These are phyloP conservation scores for Melieria crassipennis DNA, from an alignment of 2,888 invertebrate species.

Conservation along the genomic window DNA sequence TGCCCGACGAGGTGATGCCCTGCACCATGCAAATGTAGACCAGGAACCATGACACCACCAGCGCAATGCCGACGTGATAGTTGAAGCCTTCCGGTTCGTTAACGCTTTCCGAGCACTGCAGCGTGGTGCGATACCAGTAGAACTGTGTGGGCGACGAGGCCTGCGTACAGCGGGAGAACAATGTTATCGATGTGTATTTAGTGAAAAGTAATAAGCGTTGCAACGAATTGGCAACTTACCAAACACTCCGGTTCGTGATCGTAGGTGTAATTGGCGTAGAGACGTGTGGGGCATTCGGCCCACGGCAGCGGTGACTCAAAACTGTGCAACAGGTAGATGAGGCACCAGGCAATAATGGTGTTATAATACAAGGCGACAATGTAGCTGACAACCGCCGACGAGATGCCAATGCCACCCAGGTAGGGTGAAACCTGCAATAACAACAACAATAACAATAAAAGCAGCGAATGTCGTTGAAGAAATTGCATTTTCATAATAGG, in stretches of 20 bases:
- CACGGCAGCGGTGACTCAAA: constrained; percentile 92
- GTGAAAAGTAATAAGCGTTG: neutral
- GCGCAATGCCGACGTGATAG: constrained; percentile 88
- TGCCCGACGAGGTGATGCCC: constrained; percentile 96
- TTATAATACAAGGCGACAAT: constrained; percentile 97
- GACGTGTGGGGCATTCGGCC: constrained; percentile 88
- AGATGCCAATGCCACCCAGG: constrained; percentile 89
- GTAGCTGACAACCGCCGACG: constrained; percentile 95
- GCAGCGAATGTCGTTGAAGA: constrained; percentile 8
- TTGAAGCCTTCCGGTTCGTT: constrained; percentile 88
- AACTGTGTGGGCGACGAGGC: constrained; percentile 90
- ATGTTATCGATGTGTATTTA: neutral
- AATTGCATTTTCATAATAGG: neutral
- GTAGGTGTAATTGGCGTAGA: constrained; percentile 82
- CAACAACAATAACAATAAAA: neutral
- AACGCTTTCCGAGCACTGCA: constrained; percentile 90
- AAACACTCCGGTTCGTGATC: constrained; percentile 83
- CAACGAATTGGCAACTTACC: constrained; percentile 68
- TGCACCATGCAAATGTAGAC: constrained; percentile 98
- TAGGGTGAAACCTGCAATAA: constrained; percentile 77
- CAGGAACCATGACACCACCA: constrained; percentile 90
- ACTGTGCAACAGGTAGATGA: constrained; percentile 93
- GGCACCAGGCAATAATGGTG: constrained; percentile 97
- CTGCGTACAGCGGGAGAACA: constrained; percentile 55
- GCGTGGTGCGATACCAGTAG: constrained; percentile 94